Evolutionary conservation across 2,888 invertebrate species (phyloP), one percentile per base, ranked within the genome.

Genomic region (Andricus quercusramuli): DNA sequence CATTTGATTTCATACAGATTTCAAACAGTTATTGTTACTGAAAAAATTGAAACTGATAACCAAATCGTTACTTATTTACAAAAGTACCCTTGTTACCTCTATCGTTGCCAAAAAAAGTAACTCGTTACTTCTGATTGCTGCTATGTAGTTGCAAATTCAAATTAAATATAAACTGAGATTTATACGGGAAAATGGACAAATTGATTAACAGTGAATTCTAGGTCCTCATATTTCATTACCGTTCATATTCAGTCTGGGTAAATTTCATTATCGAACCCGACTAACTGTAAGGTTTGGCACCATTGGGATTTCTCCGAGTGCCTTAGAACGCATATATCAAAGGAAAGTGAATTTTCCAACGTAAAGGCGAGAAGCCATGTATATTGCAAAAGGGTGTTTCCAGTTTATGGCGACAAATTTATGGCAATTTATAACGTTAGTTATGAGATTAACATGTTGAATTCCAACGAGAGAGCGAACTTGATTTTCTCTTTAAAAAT

Each of bases 341-440:
- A 74, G 56, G 5, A 20, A 74, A 74, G 74, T 74, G n/a, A 56
- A 74, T 74, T 74, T 74, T 56, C 56, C 20, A 56, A 20, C 51
- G 32, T 51, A 4, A 15, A 56, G 32, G 47, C 51, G 56, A 32
- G 13, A 74, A 56, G 47, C 25, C 70, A 74, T 74, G 56, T 56
- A 74, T 32, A 74, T 56, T 74, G 56, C 56, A 74, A 74, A 74
- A 51, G 56, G 32, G 47, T 51, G 51, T 32, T 56, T 74, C 13
- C 74, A 56, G 47, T 74, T 74, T 74, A 74, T 74, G n/a, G 29
- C 32, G 74, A 51, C 56, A 32, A 74, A 74, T 74, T 74, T 56
- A 74, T 74, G 74, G 32, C 56, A 74, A 56, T 74, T 74, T 74
- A 74, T 74, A 56, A 56, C n/a, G 56, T 74, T 56, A 74, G 74